These are phyloP conservation scores for Chelonus insularis DNA, from an alignment of 1,140 invertebrate species.

Conservation along the genomic window DNA sequence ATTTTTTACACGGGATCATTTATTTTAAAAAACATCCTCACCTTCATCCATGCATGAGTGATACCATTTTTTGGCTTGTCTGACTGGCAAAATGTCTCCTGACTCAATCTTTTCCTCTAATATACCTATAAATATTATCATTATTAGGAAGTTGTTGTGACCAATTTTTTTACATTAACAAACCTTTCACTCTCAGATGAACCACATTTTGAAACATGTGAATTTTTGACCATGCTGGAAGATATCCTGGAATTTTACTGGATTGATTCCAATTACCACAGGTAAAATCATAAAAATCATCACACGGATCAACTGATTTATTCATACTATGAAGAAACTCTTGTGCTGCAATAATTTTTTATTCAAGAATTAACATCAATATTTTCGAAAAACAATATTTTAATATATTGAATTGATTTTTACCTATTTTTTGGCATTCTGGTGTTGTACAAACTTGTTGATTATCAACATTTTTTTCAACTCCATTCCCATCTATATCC, in stretches of 20 bases:
- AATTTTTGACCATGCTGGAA: background rate
- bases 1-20: no score
- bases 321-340: slow-evolving; percentile 63
- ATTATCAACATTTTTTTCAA: no score
- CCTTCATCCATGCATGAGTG: slow-evolving; percentile 32
- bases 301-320: slow-evolving; percentile 74
- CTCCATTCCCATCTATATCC: no score
- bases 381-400: no score
- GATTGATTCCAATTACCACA: slow-evolving; percentile 85
- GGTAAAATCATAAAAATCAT: slow-evolving; percentile 88
- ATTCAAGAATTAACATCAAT: background rate
- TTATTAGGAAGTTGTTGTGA: background rate
- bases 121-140: slow-evolving; percentile 26
- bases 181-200: no score
- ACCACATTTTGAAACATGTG: background rate
- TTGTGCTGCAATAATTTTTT: background rate
- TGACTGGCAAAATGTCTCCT: slow-evolving; percentile 28
- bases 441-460: background rate
- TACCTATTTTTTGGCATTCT: background rate
- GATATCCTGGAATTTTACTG: slow-evolving; percentile 73
- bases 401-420: no score
- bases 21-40: no score
- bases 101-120: slow-evolving; percentile 11
- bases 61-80: slow-evolving; percentile 37
- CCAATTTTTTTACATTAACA: no score